A percentile compares a stretch with the other conserved stretches of the same genome.
Evolutionary conservation across 2,797 vertebrate species (phyloP).

Genomic region (Pipistrellus pygmaeus): DNA sequence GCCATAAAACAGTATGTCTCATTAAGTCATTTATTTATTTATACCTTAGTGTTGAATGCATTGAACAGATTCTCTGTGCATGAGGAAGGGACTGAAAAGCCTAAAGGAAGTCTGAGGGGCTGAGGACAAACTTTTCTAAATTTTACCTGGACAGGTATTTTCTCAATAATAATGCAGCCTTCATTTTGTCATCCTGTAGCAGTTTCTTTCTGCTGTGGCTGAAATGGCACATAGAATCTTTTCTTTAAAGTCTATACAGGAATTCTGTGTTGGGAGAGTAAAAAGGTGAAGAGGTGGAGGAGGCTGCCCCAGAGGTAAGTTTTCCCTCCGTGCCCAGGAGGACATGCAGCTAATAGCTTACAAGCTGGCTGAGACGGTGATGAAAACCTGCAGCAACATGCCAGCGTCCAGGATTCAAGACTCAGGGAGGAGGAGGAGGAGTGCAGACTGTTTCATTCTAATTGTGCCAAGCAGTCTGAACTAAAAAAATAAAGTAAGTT

Average conservation of each 20-base stretch:
- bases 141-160: not conserved
- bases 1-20: not conserved
- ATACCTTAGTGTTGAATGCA: not conserved
- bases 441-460: not conserved
- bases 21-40: not conserved
- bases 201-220: not conserved
- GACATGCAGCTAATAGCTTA: not conserved
- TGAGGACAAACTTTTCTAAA: not conserved
- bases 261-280: not conserved
- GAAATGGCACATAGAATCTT: not conserved
- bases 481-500: not conserved
- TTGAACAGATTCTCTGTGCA: not conserved
- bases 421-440: not conserved
- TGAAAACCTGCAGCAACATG: not conserved
- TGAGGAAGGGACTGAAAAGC: not conserved
- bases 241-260: not conserved
- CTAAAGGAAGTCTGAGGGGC: not conserved
- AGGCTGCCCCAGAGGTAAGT: not conserved
- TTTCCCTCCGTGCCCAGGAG: slow-evolving; percentile 10
- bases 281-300: not conserved
- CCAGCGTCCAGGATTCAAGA: slow-evolving; percentile 52
- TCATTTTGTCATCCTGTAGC: not conserved
- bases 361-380: not conserved
- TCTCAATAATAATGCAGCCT: not conserved
- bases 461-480: slow-evolving; percentile 30